Conservation (phyloP, 2,888 invertebrate species). For the Dicranocentrus wangi region DNA sequence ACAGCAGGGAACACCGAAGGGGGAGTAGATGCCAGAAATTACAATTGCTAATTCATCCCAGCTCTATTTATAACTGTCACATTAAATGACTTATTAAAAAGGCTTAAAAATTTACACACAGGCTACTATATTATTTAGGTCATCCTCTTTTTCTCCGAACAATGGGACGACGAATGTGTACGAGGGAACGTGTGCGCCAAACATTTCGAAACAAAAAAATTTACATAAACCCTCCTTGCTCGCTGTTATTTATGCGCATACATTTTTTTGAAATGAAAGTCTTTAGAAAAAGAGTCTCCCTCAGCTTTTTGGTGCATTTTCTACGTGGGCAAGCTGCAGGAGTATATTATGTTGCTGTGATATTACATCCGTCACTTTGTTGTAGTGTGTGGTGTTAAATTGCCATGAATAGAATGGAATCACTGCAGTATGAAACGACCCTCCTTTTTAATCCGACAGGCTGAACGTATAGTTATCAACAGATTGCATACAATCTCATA, state of each 20-base stretch:
- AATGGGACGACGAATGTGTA: constrained; percentile 6
- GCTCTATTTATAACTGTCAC: constrained; percentile 34
- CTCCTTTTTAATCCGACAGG: constrained; percentile 27
- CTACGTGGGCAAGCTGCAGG: not conserved
- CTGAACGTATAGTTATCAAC: constrained; percentile 21
- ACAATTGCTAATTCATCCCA: constrained; percentile 34
- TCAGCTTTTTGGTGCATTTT: not conserved
- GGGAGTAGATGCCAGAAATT: constrained; percentile 15
- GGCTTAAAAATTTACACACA: constrained; percentile 16
- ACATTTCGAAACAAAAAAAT: constrained; percentile 12
- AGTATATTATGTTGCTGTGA: not conserved
- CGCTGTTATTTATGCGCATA: constrained; percentile 11
- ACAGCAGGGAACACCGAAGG: not conserved
- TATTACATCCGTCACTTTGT: constrained; percentile 21
- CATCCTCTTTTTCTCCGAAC: constrained; percentile 21
- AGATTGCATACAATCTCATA: constrained; percentile 33
- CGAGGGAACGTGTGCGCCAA: constrained; percentile 9
- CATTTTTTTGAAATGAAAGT: not conserved
- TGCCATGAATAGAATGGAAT: constrained; percentile 15
- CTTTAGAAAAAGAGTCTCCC: not conserved
- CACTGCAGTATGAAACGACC: constrained; percentile 15
- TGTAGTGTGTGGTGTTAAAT: constrained; percentile 19
- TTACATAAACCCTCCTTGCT: constrained; percentile 24
- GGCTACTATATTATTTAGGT: constrained; percentile 14
- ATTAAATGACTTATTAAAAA: constrained; percentile 33